These are phyloP conservation scores for Cephus sareptanus DNA, from an alignment of 2,888 invertebrate genomes.

Conservation along the genomic window DNA sequence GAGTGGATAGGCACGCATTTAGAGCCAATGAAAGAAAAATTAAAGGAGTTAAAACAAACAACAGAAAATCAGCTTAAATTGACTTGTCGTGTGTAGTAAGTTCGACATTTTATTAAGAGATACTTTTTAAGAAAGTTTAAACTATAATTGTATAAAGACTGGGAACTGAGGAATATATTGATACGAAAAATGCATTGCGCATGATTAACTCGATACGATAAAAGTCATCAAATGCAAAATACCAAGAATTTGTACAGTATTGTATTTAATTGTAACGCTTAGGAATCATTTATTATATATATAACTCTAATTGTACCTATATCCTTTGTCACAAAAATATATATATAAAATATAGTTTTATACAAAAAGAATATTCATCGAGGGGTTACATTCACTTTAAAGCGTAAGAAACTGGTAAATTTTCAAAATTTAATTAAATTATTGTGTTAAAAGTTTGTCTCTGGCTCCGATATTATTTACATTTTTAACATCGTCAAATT, in stretches of 20 bases:
- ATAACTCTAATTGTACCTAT: background rate
- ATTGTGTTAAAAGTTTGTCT: too few species aligned
- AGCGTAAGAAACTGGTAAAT: too few species aligned
- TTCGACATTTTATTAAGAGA: constrained; percentile 9
- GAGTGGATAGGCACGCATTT: constrained; percentile 74
- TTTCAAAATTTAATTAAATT: too few species aligned
- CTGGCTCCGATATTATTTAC: too few species aligned
- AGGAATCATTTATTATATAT: background rate
- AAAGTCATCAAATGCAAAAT: background rate
- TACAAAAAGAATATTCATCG: background rate
- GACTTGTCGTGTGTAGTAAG: constrained; percentile 59
- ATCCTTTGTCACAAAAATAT: background rate
- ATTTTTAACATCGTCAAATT: too few species aligned
- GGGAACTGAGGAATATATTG: background rate
- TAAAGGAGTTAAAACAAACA: constrained; percentile 68
- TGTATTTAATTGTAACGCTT: background rate
- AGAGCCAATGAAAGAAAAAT: constrained; percentile 67
- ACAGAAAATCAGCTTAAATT: constrained; percentile 68
- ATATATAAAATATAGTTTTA: constrained; percentile 1
- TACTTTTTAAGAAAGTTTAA: constrained; percentile 34
- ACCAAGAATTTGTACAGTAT: background rate
- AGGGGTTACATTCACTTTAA: too few species aligned
- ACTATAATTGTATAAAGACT: background rate
- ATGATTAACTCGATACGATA: background rate
- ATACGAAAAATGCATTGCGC: background rate